A percentile compares a stretch with the other conserved stretches of the same genome.
Evolutionary conservation across 2,888 invertebrate species (phyloP).

Genomic region (Tolmerus cingulatus): DNA sequence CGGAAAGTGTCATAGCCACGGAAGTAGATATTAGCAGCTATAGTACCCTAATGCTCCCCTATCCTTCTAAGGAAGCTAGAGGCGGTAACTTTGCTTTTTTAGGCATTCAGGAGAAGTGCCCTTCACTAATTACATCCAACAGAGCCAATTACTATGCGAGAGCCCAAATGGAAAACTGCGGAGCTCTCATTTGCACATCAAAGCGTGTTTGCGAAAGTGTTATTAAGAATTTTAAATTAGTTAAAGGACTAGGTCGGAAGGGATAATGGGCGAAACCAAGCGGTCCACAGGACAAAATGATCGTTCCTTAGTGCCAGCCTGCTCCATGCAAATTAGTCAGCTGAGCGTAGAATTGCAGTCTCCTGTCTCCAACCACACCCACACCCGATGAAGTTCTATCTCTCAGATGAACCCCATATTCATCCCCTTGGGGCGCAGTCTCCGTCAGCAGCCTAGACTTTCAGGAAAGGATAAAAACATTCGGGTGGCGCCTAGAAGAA

Average conservation of each 20-base stretch:
- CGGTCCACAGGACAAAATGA: background rate
- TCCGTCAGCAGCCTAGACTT: background rate
- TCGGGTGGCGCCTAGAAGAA: conserved; percentile 1
- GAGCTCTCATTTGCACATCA: conserved; percentile 16
- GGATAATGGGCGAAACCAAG: background rate
- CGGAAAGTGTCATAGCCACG: background rate
- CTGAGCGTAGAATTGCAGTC: background rate
- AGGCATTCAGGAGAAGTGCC: conserved; percentile 19
- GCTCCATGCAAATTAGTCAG: background rate
- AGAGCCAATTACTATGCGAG: conserved; percentile 23
- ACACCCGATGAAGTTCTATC: background rate
- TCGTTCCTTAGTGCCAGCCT: background rate
- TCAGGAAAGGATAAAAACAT: background rate
- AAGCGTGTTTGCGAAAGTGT: conserved; percentile 14
- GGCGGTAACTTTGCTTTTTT: background rate
- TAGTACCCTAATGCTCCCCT: background rate
- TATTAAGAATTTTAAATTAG: conserved; percentile 33
- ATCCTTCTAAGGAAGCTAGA: background rate
- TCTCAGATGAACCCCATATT: background rate
- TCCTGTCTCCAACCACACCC: background rate
- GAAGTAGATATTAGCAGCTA: background rate
- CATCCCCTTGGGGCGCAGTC: background rate
- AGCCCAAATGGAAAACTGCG: background rate
- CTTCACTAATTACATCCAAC: conserved; percentile 23
- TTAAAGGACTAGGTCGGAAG: background rate